Base-by-base conservation (phyloP, 2,797 vertebrate species). In the Alcedo quadribrachys region DNA sequence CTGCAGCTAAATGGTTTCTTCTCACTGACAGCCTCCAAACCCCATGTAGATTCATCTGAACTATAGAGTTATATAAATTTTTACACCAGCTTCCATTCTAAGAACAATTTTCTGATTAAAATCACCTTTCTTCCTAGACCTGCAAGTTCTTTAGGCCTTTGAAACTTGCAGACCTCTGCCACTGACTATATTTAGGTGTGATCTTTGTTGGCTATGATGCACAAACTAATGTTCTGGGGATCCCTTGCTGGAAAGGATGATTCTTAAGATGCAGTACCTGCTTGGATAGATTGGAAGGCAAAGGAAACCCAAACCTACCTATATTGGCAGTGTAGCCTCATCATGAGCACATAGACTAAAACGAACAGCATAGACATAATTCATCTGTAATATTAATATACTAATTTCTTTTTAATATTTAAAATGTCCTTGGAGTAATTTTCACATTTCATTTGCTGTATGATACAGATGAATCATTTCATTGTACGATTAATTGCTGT, bases 371-470 rank as follows among this genome's bases (percentile, higher is more conserved):
- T 87, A 87, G 33, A 40, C 1, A 55, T 61, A 35, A 10, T 54
- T 84, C 81, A 19, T 10, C 28, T n/a, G 21, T 81, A 42, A 60
- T 45, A 33, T 19, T 54, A 90, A 70, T 42, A 11, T 32, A 53
- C 7, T 73, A 62, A 15, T 50, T 89, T 86, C 3, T 63, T 73
- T 70, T 75, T 40, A 82, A 80, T 90, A 88, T 84, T 84, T 94
- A 32, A 94, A 93, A 84, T 40, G 13, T 50, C 57, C 33, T 82
- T 71, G 57, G 32, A 61, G 35, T 70, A 75, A 68, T 88, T 90
- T 80, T 80, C 42, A 45, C 14, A 79, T 90, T 92, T 81, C 24
- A 76, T 89, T 65, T 54, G 30, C 9, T 67, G 17, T 27, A 40
- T 76, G 42, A 60, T 80, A 88, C 13, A 67, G 45, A 65, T 76